Evolutionary conservation across 2,888 invertebrate species (phyloP).

Genomic region (Thysanoteuthis rhombus): DNA sequence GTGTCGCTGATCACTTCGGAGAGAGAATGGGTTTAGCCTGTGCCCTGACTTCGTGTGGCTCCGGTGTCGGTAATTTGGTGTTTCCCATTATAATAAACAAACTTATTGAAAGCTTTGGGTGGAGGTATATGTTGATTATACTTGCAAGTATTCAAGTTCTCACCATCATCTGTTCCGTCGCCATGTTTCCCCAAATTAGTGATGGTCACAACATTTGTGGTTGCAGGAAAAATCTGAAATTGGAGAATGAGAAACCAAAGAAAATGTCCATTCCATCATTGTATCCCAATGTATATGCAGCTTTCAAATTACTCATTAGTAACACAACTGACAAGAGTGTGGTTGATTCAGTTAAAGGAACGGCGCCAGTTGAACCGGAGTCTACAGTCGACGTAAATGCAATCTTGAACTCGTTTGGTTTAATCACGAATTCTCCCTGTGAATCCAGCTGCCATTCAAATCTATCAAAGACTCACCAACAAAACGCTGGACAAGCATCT

Average conservation of each 20-base stretch:
- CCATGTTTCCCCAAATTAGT: background rate
- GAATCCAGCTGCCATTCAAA: background rate
- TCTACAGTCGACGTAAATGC: background rate
- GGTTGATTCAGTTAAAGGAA: background rate
- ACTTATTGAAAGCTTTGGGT: background rate
- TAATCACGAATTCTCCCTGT: background rate
- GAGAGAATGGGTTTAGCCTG: slow-evolving; percentile 15
- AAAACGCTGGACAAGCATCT: background rate
- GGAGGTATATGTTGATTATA: background rate
- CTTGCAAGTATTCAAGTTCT: slow-evolving; percentile 16
- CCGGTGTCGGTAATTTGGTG: slow-evolving; percentile 28
- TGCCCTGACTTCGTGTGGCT: slow-evolving; percentile 14
- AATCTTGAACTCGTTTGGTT: background rate
- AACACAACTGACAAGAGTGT: background rate
- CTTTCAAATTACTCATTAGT: background rate
- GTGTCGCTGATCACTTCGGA: slow-evolving; percentile 15
- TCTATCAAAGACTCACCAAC: no score
- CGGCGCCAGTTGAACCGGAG: background rate
- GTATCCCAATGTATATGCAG: slow-evolving; percentile 13
- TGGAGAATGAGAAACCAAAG: background rate
- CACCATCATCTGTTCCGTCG: background rate
- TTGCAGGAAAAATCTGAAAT: background rate
- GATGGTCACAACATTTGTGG: background rate
- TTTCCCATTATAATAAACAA: slow-evolving; percentile 25
- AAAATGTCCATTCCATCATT: background rate